Conservation (phyloP, 2,888 invertebrate genomes). For the Chaetogeoica ovagalla region DNA sequence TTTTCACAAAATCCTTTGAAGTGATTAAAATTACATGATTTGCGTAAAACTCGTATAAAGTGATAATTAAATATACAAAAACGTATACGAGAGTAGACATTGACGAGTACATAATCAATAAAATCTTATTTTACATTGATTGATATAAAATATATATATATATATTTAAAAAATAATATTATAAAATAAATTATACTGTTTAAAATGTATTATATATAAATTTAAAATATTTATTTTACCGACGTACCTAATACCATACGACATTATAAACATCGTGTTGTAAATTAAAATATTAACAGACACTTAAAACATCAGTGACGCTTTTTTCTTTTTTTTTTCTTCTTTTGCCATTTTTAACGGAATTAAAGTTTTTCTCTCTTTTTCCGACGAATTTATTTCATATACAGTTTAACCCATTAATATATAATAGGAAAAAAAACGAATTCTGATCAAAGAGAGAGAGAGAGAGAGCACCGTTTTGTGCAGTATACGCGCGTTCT, state of each 20-base stretch:
- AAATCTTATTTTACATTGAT: background rate
- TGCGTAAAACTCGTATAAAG: background rate
- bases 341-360: background rate
- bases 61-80: background rate
- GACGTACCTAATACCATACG: background rate
- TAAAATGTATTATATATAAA: no score
- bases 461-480: no score
- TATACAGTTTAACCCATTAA: constrained; percentile 14
- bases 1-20: background rate
- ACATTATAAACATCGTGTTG: constrained; percentile 4
- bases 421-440: background rate
- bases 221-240: background rate
- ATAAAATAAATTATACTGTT: no score
- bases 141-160: no score
- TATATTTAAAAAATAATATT: no score
- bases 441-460: constrained; percentile 3
- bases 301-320: background rate
- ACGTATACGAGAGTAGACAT: background rate
- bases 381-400: constrained; percentile 24
- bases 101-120: background rate
- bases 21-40: background rate
- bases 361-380: background rate
- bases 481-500: constrained; percentile 1
- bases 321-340: background rate
- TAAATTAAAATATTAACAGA: background rate